phyloP scores from a whole-genome alignment of 2,113 vertebrate genomes.

The Eira barbara region DNA sequence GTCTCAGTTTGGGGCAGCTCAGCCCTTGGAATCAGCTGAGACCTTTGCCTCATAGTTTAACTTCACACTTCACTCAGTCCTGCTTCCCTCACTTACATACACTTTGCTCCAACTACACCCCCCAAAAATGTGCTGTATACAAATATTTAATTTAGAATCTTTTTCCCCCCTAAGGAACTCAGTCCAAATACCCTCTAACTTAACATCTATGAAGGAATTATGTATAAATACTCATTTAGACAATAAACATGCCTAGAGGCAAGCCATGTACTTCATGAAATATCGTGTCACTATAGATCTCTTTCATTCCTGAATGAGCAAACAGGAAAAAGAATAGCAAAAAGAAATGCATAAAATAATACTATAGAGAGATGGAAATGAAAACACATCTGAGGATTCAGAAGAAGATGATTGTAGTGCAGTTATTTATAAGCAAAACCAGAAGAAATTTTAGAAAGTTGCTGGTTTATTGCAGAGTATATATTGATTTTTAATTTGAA shows the following conservation, averaged over 20 bases:
- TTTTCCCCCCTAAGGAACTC: background rate
- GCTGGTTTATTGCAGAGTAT: background rate
- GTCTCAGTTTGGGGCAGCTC: background rate
- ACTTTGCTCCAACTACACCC: background rate
- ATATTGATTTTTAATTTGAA: slow-evolving; percentile 25
- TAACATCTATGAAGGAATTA: background rate
- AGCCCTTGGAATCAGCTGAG: background rate
- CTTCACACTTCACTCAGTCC: background rate
- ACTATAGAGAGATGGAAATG: background rate
- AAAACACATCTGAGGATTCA: background rate
- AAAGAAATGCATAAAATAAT: background rate
- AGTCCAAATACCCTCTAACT: background rate
- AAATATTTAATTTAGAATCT: background rate
- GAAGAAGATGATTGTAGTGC: background rate
- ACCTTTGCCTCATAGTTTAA: background rate
- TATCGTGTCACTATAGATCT: background rate
- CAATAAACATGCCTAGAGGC: background rate
- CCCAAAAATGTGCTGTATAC: background rate
- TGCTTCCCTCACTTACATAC: background rate
- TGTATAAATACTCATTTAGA: background rate
- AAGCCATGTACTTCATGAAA: background rate
- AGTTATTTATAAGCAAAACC: background rate
- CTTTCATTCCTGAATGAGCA: background rate
- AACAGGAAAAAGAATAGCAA: background rate
- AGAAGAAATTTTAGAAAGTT: slow-evolving; percentile 13